These are phyloP conservation scores for Opisthograptis luteolata DNA, from an alignment of 2,888 invertebrate genomes.

Conservation along the genomic window DNA sequence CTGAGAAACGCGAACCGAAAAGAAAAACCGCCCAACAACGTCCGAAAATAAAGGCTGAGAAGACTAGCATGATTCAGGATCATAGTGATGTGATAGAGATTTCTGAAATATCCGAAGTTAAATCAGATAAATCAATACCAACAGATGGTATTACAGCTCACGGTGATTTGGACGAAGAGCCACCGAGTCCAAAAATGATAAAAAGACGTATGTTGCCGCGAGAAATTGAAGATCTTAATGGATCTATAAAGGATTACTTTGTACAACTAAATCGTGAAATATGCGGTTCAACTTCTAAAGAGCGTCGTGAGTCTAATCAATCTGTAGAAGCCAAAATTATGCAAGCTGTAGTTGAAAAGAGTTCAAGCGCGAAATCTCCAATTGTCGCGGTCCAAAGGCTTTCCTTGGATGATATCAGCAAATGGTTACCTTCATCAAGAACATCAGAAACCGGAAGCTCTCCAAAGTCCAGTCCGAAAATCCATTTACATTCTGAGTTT, in stretches of 20 bases:
- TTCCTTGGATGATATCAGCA: slow-evolving; percentile 47
- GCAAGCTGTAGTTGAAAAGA: background rate
- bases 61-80: background rate
- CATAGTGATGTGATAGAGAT: slow-evolving; percentile 4
- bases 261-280: slow-evolving; percentile 50
- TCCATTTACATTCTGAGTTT: no score
- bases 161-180: slow-evolving; percentile 58
- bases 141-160: slow-evolving; percentile 67
- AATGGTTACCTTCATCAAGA: slow-evolving; percentile 31
- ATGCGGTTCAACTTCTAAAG: slow-evolving; percentile 25
- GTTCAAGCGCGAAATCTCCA: slow-evolving; percentile 36
- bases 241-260: slow-evolving; percentile 54
- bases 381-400: slow-evolving; percentile 43
- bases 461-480: background rate
- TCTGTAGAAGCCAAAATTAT: background rate
- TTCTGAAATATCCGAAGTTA: slow-evolving; percentile 19
- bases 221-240: slow-evolving; percentile 51
- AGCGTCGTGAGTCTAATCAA: slow-evolving; percentile 5
- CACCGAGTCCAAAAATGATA: slow-evolving; percentile 51
- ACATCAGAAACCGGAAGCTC: slow-evolving; percentile 16
- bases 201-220: slow-evolving; percentile 47
- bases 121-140: slow-evolving; percentile 55
- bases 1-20: background rate
- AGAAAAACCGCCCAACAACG: background rate
- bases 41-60: background rate